Conservation (phyloP, 1,140 invertebrate genomes). For the Drosophila bipectinata region DNA sequence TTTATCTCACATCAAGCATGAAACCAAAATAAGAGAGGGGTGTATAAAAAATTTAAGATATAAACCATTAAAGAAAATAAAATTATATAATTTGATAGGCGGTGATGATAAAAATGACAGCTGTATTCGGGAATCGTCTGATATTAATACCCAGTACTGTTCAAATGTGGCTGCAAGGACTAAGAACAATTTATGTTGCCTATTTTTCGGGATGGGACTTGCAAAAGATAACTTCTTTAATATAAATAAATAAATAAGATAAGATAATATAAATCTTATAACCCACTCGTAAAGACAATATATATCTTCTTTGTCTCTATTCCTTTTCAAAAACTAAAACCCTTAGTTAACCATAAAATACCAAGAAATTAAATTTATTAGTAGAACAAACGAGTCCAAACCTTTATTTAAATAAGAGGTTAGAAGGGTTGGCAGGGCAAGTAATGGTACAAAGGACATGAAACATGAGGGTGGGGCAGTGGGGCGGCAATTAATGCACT, state of each 20-base stretch:
- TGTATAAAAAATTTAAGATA: background rate
- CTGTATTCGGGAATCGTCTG: too few relatives aligned
- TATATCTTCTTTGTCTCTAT: background rate
- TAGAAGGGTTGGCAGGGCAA: slow-evolving; percentile 7
- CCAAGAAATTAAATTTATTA: slow-evolving; percentile 1
- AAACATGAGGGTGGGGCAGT: slow-evolving; percentile 2
- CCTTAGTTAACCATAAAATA: background rate
- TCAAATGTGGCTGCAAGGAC: too few relatives aligned
- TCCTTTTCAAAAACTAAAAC: background rate
- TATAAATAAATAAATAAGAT: too few relatives aligned
- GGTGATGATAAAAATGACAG: too few relatives aligned
- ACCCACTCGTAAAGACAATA: too few relatives aligned
- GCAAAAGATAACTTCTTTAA: background rate
- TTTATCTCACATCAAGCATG: background rate
- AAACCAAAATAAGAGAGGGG: background rate
- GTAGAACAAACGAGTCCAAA: background rate
- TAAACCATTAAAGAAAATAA: background rate
- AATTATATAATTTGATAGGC: background rate
- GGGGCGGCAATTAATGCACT: slow-evolving; percentile 55
- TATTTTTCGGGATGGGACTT: too few relatives aligned
- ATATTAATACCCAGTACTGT: too few relatives aligned
- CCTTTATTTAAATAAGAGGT: slow-evolving; percentile 26
- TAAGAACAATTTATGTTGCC: too few relatives aligned
- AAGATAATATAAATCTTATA: too few relatives aligned
- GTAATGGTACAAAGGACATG: slow-evolving; percentile 13